A percentile compares a stretch with the other conserved stretches of the same genome.
These are phyloP conservation scores for Phrynocephalus vlangalii DNA, from an alignment of 2,797 vertebrate species.

Conservation along the genomic window DNA sequence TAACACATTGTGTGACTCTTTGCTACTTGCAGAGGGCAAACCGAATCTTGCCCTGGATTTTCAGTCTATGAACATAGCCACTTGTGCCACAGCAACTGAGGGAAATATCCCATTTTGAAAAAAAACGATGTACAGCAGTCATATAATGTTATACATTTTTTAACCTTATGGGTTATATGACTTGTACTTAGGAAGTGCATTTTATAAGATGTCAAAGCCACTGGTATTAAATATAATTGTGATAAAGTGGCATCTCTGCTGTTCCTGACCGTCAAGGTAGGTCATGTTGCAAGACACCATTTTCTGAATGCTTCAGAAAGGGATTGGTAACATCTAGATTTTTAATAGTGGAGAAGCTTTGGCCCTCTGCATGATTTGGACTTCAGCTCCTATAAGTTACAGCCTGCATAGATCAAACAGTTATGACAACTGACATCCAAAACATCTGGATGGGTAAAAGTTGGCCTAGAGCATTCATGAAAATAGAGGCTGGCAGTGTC, in stretches of 20 bases:
- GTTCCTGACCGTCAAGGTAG: not conserved
- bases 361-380: not conserved
- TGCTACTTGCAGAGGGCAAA: not conserved
- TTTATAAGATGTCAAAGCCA: not conserved
- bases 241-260: not conserved
- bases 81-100: not conserved
- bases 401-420: not conserved
- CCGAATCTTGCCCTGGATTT: too few species aligned
- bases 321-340: too few species aligned
- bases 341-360: not conserved
- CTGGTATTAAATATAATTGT: not conserved
- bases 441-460: not conserved
- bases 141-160: not conserved
- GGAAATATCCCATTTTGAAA: not conserved
- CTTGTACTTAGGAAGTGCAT: not conserved
- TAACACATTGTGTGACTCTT: not conserved
- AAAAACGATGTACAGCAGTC: not conserved
- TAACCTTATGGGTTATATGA: not conserved
- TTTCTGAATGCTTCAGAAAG: not conserved
- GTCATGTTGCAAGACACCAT: not conserved
- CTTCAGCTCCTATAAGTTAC: not conserved
- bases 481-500: too few species aligned
- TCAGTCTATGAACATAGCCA: not conserved
- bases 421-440: not conserved
- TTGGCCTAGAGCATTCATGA: not conserved